Conservation (phyloP, 2,113 vertebrate species). For the Setophaga kirtlandii region DNA sequence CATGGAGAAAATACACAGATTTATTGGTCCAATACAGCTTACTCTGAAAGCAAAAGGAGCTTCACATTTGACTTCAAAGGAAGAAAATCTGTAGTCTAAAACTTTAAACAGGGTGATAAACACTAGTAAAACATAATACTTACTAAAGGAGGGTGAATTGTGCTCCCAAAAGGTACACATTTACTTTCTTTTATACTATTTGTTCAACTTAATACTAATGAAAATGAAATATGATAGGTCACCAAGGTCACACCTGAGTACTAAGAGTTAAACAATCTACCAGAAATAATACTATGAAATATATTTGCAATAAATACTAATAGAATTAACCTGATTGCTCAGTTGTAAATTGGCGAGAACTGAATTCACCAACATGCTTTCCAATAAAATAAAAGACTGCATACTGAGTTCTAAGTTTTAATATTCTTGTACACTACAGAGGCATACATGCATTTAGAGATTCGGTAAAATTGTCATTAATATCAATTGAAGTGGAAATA, state of each 20-base stretch:
- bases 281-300: background rate
- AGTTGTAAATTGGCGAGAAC: background rate
- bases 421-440: background rate
- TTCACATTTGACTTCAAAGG: slow-evolving; percentile 37
- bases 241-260: background rate
- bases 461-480: background rate
- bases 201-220: background rate
- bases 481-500: background rate
- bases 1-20: background rate
- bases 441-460: background rate
- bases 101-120: background rate
- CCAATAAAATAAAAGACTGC: background rate
- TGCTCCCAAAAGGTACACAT: background rate
- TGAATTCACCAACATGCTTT: background rate
- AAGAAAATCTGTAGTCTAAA: background rate
- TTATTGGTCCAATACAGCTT: background rate
- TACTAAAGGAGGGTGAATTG: background rate
- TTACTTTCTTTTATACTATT: background rate
- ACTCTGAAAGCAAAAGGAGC: background rate
- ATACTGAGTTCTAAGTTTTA: background rate
- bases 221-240: background rate
- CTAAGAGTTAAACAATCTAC: background rate
- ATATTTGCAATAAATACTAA: background rate
- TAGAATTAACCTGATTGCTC: background rate
- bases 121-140: slow-evolving; percentile 22